Evolutionary conservation across 1,140 invertebrate species (phyloP).

Genomic region (Panulirus ornatus): DNA sequence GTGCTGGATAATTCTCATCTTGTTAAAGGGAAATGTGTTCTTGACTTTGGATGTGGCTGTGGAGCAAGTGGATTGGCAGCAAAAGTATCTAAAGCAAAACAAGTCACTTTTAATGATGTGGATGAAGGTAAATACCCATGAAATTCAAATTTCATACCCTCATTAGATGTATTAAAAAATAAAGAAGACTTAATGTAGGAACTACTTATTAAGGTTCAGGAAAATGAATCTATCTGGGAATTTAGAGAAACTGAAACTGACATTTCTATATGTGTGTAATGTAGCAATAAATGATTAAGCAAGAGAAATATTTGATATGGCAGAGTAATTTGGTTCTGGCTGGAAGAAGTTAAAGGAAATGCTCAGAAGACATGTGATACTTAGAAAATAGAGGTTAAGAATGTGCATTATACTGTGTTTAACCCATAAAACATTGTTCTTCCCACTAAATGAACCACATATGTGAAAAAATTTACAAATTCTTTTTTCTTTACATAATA

Average conservation of each 20-base stretch:
- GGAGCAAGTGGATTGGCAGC: conserved; percentile 66
- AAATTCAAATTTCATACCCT: background rate
- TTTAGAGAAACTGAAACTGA: background rate
- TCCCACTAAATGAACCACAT: no score
- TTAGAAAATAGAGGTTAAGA: no score
- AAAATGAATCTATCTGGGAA: background rate
- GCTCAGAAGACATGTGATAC: no score
- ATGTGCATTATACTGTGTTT: no score
- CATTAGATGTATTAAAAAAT: background rate
- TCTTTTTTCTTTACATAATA: no score
- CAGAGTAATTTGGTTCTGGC: no score
- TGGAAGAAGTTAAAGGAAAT: no score
- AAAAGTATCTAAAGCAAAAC: conserved; percentile 33
- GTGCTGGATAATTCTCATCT: conserved; percentile 41
- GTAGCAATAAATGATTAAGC: background rate
- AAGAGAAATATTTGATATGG: background rate
- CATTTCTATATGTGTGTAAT: background rate
- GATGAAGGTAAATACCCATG: conserved; percentile 67
- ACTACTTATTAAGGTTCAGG: background rate
- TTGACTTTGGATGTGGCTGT: conserved; percentile 70
- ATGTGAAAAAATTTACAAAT: no score
- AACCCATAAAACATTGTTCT: no score
- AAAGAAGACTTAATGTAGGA: background rate
- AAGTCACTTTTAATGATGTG: conserved; percentile 69
- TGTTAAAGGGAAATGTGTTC: conserved; percentile 43